Conservation (phyloP, 2,888 invertebrate species). For the Cryptophagus acutangulus region DNA sequence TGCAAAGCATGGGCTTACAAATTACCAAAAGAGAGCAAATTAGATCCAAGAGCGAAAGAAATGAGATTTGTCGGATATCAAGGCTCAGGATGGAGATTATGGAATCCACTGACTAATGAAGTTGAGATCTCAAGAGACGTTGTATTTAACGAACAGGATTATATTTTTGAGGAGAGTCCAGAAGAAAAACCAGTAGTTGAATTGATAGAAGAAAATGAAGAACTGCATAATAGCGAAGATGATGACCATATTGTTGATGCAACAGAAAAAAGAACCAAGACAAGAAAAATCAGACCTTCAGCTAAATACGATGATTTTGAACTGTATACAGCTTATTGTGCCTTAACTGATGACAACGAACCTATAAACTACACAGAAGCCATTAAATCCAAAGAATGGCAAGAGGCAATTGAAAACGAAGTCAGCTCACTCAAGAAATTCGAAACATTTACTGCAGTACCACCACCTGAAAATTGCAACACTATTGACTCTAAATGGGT, state of each 20-base stretch:
- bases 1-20: slow-evolving; percentile 22
- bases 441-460: slow-evolving; percentile 17
- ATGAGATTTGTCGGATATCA: slow-evolving; percentile 28
- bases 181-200: slow-evolving; percentile 12
- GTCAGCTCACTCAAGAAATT: slow-evolving; percentile 18
- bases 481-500: slow-evolving; percentile 25
- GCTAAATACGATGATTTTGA: slow-evolving; percentile 15
- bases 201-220: slow-evolving; percentile 6
- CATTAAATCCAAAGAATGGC: slow-evolving; percentile 6
- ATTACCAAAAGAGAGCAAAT: slow-evolving; percentile 24
- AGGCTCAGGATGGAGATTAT: slow-evolving; percentile 25
- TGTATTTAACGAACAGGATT: slow-evolving; percentile 21
- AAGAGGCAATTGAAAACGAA: slow-evolving; percentile 24
- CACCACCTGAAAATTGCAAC: slow-evolving; percentile 17
- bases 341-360: slow-evolving; percentile 4
- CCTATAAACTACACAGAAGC: slow-evolving; percentile 8
- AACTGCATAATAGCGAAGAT: not conserved
- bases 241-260: slow-evolving; percentile 6
- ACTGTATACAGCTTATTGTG: slow-evolving; percentile 16
- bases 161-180: not conserved
- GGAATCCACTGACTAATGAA: slow-evolving; percentile 21
- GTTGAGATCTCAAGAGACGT: slow-evolving; percentile 24
- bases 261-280: slow-evolving; percentile 7
- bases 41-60: slow-evolving; percentile 23
- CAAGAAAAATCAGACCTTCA: slow-evolving; percentile 16